phyloP scores from a whole-genome alignment of 37 sponge, comb jelly and placozoan genomes.

The Axinella damicornis region DNA sequence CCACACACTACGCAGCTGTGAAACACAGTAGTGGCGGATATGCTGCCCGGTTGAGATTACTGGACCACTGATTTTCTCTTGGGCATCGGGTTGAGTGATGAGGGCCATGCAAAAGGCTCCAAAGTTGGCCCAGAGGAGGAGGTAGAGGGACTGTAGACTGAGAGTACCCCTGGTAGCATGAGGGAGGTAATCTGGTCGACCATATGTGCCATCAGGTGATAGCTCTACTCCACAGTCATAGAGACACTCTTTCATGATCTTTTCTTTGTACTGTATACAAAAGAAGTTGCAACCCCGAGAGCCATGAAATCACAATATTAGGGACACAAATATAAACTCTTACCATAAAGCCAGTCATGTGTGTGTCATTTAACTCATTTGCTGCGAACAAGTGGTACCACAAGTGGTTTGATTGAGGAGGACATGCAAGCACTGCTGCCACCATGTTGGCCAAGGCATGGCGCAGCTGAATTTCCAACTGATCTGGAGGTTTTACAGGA shows the following conservation, averaged over 20 bases:
- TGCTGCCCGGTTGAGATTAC: slow-evolving; percentile 73
- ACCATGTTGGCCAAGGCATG: slow-evolving; percentile 62
- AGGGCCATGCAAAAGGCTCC: slow-evolving; percentile 74
- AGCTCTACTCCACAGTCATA: slow-evolving; percentile 72
- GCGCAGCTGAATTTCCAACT: slow-evolving; percentile 49
- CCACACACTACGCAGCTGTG: slow-evolving; percentile 70
- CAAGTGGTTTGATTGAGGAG: slow-evolving; percentile 53
- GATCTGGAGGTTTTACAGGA: slow-evolving; percentile 24
- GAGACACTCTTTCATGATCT: slow-evolving; percentile 35
- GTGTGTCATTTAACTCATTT: slow-evolving; percentile 45
- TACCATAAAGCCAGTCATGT: slow-evolving; percentile 76
- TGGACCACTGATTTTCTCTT: slow-evolving; percentile 39
- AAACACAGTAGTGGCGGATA: slow-evolving; percentile 72
- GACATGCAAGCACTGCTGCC: slow-evolving; percentile 66
- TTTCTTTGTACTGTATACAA: slow-evolving; percentile 1
- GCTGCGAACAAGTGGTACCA: slow-evolving; percentile 67
- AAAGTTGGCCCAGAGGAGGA: slow-evolving; percentile 72
- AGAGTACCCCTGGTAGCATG: slow-evolving; percentile 50
- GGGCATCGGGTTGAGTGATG: slow-evolving; percentile 56
- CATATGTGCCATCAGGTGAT: slow-evolving; percentile 71
- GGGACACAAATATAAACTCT: not conserved
- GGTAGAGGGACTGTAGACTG: slow-evolving; percentile 74
- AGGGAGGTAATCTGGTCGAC: slow-evolving; percentile 43
- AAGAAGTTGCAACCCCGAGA: too few relatives aligned
- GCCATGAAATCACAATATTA: not conserved